Percentiles rank a stretch among this genome's conserved stretches.
These are phyloP conservation scores for Pachydiplax longipennis DNA, from an alignment of 2,888 invertebrate species.

Conservation along the genomic window DNA sequence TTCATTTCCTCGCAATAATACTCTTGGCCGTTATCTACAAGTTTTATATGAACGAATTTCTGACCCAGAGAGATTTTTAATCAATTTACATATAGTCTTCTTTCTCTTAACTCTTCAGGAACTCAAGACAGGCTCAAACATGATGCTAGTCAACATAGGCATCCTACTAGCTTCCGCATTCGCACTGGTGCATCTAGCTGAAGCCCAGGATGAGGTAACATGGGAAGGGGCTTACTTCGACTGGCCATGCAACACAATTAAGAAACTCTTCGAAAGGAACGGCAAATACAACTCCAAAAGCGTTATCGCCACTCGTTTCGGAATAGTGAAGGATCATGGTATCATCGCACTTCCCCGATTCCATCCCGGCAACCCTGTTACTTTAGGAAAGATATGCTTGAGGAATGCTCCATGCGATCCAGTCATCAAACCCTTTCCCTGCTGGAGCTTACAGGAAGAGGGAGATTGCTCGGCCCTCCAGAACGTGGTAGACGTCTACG, in stretches of 20 bases:
- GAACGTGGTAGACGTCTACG: conserved; percentile 72
- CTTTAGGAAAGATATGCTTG: conserved; percentile 67
- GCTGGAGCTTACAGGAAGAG: conserved; percentile 70
- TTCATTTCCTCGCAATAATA: too few relatives aligned
- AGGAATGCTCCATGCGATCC: conserved; percentile 62
- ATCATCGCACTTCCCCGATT: conserved; percentile 68
- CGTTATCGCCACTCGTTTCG: conserved; percentile 68
- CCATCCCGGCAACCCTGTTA: conserved; percentile 72
- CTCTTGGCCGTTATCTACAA: too few relatives aligned
- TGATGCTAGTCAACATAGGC: neutral
- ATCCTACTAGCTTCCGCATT: neutral
- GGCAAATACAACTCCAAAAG: conserved; percentile 67
- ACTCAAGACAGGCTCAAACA: neutral
- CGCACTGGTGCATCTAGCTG: neutral
- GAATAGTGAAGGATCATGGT: conserved; percentile 65
- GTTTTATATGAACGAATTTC: too few relatives aligned
- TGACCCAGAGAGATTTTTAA: too few relatives aligned
- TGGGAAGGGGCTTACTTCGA: conserved; percentile 63
- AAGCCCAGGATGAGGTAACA: neutral
- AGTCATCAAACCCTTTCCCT: conserved; percentile 68
- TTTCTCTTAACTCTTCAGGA: neutral
- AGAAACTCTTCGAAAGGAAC: conserved; percentile 65
- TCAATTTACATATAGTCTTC: too few relatives aligned
- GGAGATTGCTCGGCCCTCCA: conserved; percentile 71
- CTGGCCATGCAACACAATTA: conserved; percentile 64